Base-by-base conservation (phyloP, 2,797 vertebrate species). In the Argentina silus region DNA sequence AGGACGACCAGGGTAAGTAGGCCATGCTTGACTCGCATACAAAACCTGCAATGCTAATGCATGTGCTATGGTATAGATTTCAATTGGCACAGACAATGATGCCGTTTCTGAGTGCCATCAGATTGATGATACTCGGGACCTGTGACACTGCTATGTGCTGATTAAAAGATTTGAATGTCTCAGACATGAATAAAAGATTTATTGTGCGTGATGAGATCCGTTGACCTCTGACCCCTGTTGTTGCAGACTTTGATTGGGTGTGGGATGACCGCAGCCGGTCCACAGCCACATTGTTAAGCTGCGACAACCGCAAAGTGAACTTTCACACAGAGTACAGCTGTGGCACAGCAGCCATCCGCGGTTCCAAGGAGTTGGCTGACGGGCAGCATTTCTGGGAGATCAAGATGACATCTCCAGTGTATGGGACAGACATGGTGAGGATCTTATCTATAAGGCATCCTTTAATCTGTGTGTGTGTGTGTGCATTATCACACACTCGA, bases 311-410 rank as follows among this genome's bases (percentile, higher is more conserved):
- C 59, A 96, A 97, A 87, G 98, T 98, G 77, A 98, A 94, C 90
- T 99, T 99, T 91, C 98, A 99, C 84, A 96, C 92, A 61, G 98
- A 98, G 67, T 99, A 98, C 82, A 99, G 98, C 93, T 99, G 97
- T 0, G 97, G 98, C 42, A 99, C 98, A 0, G 98, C 98, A 0
- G 98, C 98, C 10, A 94, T 99, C 75, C 95, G 97, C 0, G 97
- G 97, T 56, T 96, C 94, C 87, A 98, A 95, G 79, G 96, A 97
- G 84, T 94, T 99, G 77, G 91, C 89, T 0, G 96, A 99, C 0
- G 97, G 98, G 17, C 97, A 99, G 82, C 98, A 99, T 89, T 99
- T 99, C 90, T 99, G 98, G 98, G 98, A 99, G 90, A 97, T 99
- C 85, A 99, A 99, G 92, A 98, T 99, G 98, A 99, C 97, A 0